Evolutionary conservation across 2,888 invertebrate genomes (phyloP).

Genomic region (Archips crataeganus): DNA sequence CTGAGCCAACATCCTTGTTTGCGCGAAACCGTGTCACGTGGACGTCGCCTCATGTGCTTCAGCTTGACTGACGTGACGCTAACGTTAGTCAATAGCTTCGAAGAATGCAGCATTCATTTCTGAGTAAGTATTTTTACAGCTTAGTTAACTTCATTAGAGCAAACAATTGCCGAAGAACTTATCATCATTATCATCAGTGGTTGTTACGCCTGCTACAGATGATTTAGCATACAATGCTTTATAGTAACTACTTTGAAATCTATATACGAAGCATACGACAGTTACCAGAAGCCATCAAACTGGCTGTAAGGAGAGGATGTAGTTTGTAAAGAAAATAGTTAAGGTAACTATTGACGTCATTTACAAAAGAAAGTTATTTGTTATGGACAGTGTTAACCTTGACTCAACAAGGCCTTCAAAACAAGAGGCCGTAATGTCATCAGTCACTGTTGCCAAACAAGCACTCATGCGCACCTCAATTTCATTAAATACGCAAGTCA

Average conservation of each 20-base stretch:
- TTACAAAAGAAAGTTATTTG: not conserved
- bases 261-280: not conserved
- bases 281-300: not conserved
- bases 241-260: not conserved
- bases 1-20: conserved; percentile 76
- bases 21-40: conserved; percentile 57
- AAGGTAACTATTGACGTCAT: not conserved
- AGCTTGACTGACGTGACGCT: conserved; percentile 9
- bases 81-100: conserved; percentile 5
- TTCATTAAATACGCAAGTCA: conserved; percentile 12
- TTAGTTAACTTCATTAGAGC: not conserved
- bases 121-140: not conserved
- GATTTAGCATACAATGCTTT: not conserved
- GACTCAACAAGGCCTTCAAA: conserved; percentile 14
- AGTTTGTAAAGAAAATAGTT: not conserved
- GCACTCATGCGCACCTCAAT: conserved; percentile 6
- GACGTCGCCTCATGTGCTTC: conserved; percentile 6
- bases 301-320: not conserved
- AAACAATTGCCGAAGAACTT: not conserved
- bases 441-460: conserved; percentile 24
- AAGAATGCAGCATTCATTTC: conserved; percentile 6
- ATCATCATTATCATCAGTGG: not conserved
- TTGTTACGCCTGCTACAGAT: not conserved
- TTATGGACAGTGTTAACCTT: not conserved
- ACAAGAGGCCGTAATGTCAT: conserved; percentile 19